These are phyloP conservation scores for Steinernema feltiae DNA, from an alignment of 1,140 invertebrate species.

Conservation along the genomic window DNA sequence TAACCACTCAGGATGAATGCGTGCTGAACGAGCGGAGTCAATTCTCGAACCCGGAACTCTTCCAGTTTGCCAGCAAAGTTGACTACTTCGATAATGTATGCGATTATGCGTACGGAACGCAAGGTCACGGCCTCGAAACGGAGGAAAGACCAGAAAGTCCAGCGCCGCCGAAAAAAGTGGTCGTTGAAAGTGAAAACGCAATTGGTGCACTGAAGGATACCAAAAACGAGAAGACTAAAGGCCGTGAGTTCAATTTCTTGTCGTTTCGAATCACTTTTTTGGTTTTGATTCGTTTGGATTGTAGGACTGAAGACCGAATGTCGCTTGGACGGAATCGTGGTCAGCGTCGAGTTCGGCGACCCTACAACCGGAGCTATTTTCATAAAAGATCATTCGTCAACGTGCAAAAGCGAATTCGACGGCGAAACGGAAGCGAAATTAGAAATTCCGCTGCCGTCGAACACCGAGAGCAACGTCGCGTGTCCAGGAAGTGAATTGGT, in stretches of 20 bases:
- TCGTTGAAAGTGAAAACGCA: slow-evolving; percentile 18
- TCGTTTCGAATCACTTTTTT: neutral
- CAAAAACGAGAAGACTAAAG: slow-evolving; percentile 23
- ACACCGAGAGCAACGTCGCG: slow-evolving; percentile 39
- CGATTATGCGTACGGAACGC: slow-evolving; percentile 26
- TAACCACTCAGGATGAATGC: slow-evolving; percentile 47
- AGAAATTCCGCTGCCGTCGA: slow-evolving; percentile 45
- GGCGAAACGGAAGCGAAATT: slow-evolving; percentile 34
- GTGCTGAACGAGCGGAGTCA: slow-evolving; percentile 48
- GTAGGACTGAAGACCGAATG: slow-evolving; percentile 49
- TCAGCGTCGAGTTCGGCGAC: slow-evolving; percentile 35
- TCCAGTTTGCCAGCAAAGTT: slow-evolving; percentile 36
- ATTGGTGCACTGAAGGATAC: neutral
- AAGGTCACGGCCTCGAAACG: slow-evolving; percentile 7
- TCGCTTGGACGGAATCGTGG: slow-evolving; percentile 44
- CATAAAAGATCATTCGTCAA: slow-evolving; percentile 49
- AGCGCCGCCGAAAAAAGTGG: slow-evolving; percentile 23
- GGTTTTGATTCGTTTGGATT: slow-evolving; percentile 32
- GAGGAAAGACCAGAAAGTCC: no score
- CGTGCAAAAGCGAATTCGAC: slow-evolving; percentile 38
- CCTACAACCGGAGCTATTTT: slow-evolving; percentile 40
- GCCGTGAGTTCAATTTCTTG: slow-evolving; percentile 1
- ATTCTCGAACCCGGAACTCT: slow-evolving; percentile 47
- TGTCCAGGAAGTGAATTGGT: slow-evolving; percentile 48
- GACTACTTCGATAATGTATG: slow-evolving; percentile 57